phyloP scores from a whole-genome alignment of 2,113 vertebrate genomes.

The Sorex araneus region DNA sequence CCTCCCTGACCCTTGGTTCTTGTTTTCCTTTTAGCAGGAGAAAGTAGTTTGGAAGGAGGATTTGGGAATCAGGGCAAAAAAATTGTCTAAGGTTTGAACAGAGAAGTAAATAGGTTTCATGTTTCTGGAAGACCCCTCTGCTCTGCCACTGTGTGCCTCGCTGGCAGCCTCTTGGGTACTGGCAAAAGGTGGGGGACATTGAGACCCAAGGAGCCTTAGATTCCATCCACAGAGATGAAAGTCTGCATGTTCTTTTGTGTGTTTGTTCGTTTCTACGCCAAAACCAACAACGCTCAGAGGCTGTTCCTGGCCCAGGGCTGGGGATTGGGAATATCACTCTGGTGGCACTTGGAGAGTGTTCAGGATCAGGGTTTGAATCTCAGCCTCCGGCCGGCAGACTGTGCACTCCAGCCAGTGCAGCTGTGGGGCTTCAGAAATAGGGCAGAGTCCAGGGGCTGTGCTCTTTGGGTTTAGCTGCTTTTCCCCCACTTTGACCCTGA shows the following conservation, averaged over 20 bases:
- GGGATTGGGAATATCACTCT: too few species aligned
- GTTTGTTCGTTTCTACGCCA: too few species aligned
- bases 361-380: too few species aligned
- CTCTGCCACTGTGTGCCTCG: background rate
- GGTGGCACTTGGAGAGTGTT: too few species aligned
- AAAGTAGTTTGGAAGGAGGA: background rate
- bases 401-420: too few species aligned
- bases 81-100: conserved; percentile 18
- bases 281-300: background rate
- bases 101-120: background rate
- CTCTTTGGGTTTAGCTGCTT: conserved; percentile 6
- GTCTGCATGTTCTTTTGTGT: too few species aligned
- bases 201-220: background rate
- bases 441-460: background rate
- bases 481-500: background rate
- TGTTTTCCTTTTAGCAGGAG: background rate
- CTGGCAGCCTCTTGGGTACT: background rate
- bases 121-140: background rate
- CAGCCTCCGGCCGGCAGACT: too few species aligned
- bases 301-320: too few species aligned
- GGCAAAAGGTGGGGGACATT: background rate
- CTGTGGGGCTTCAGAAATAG: background rate
- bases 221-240: background rate
- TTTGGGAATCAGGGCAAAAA: background rate
- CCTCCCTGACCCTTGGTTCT: too few species aligned